Percentiles rank a stretch among this genome's conserved stretches.
phyloP scores from a whole-genome alignment of 2,113 vertebrate species.

The Phrynosoma platyrhinos region DNA sequence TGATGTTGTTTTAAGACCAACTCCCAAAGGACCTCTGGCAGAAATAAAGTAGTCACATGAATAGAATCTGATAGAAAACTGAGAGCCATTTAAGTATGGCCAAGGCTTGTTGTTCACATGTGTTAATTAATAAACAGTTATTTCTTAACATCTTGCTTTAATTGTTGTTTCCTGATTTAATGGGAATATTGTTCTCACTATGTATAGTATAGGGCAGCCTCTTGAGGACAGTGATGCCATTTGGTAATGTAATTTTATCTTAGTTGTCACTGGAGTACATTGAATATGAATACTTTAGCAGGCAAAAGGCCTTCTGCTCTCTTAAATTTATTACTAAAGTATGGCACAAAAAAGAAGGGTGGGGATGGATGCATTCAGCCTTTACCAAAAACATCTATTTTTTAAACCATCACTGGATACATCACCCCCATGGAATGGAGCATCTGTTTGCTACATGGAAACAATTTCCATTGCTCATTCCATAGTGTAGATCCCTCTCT shows the following conservation, averaged over 20 bases:
- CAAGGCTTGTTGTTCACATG: too few relatives aligned
- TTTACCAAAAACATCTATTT: too few relatives aligned
- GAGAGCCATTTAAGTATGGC: too few relatives aligned
- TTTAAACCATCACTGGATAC: conserved; percentile 6
- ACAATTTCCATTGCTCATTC: conserved; percentile 18
- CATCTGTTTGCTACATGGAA: conserved; percentile 24
- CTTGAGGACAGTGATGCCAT: neutral
- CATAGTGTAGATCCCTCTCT: neutral
- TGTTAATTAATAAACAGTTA: too few relatives aligned
- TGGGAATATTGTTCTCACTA: neutral
- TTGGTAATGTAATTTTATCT: neutral
- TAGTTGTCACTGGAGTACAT: neutral
- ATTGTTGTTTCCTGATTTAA: too few relatives aligned
- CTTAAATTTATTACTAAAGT: conserved; percentile 9
- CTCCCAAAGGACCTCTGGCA: too few relatives aligned
- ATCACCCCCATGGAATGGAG: conserved; percentile 12
- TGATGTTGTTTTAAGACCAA: too few relatives aligned
- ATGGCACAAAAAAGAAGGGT: neutral
- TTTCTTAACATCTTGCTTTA: too few relatives aligned
- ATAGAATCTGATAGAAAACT: too few relatives aligned
- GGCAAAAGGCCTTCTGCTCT: neutral
- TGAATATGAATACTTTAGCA: conserved; percentile 13
- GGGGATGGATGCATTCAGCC: neutral
- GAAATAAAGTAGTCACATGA: too few relatives aligned
- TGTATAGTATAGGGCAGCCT: neutral